phyloP scores from a whole-genome alignment of 2,113 vertebrate genomes.

The Platanista minor region DNA sequence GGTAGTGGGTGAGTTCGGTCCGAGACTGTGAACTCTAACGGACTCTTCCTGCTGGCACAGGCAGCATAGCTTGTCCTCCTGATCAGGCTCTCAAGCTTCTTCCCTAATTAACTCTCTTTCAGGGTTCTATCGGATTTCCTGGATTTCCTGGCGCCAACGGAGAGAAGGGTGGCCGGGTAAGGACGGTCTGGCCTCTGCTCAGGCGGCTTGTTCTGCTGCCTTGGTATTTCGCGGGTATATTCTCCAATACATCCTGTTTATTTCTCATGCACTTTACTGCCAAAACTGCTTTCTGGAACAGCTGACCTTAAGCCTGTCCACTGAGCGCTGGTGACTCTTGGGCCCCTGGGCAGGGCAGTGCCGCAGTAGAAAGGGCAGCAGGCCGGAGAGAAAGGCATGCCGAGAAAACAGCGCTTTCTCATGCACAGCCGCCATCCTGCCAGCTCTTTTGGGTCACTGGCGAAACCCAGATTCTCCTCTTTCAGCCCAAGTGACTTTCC shows the following conservation, averaged over 20 bases:
- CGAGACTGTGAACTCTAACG: rapidly evolving
- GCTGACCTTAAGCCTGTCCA: neutral
- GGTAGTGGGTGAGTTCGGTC: neutral
- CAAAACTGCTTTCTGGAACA: neutral
- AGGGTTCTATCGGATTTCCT: conserved; percentile 97
- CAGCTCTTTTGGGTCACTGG: neutral
- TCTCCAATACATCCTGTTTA: rapidly evolving
- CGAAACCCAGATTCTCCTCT: neutral
- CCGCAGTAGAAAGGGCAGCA: rapidly evolving
- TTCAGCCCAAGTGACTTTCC: neutral
- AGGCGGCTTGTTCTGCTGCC: rapidly evolving
- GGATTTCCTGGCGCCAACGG: conserved; percentile 96
- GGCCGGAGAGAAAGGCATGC: rapidly evolving
- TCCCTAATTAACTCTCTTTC: conserved; percentile 47
- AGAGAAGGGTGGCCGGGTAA: conserved; percentile 96
- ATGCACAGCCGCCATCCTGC: rapidly evolving
- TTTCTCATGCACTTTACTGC: neutral
- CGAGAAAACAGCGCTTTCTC: neutral
- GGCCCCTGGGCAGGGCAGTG: rapidly evolving
- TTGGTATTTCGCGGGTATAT: rapidly evolving
- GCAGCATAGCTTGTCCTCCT: rapidly evolving
- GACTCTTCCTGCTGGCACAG: rapidly evolving
- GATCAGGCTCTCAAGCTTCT: neutral
- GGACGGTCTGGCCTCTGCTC: neutral
- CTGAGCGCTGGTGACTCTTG: rapidly evolving